Percentiles rank a stretch among this genome's conserved stretches.
These are phyloP conservation scores for Drosophila persimilis DNA, from an alignment of 1,140 invertebrate genomes.

Conservation along the genomic window DNA sequence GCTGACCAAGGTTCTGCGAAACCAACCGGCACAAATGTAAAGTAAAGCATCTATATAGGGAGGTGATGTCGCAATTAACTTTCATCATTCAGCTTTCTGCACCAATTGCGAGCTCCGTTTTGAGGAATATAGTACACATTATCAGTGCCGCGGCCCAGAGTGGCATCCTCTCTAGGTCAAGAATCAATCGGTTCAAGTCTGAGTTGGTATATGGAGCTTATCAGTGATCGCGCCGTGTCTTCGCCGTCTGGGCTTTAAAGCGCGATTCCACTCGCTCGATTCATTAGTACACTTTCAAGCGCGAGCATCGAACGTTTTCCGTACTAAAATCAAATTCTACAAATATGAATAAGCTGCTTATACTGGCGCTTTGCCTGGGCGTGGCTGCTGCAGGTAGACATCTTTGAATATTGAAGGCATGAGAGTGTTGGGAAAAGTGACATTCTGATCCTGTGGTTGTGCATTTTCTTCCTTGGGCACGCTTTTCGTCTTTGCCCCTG, in stretches of 20 bases:
- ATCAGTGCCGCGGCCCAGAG: constrained; percentile 45
- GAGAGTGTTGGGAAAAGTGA: neutral
- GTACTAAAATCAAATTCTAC: constrained; percentile 26
- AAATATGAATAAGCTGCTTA: constrained; percentile 69
- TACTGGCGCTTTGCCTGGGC: constrained; percentile 74
- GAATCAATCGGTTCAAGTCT: constrained; percentile 71
- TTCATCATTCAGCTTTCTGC: constrained; percentile 74
- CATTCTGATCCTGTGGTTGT: neutral
- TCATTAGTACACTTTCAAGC: constrained; percentile 66
- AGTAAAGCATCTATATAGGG: constrained; percentile 20
- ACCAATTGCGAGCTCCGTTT: constrained; percentile 68
- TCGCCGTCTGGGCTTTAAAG: constrained; percentile 60
- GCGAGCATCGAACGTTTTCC: constrained; percentile 51
- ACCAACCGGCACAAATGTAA: constrained; percentile 3
- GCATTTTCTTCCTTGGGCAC: neutral
- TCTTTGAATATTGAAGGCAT: neutral
- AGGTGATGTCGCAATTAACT: constrained; percentile 65
- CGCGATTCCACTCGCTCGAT: constrained; percentile 28
- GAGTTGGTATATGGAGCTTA: constrained; percentile 35
- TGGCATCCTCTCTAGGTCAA: constrained; percentile 77
- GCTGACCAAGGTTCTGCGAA: constrained; percentile 47
- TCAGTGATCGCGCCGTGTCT: constrained; percentile 37
- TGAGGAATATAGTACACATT: constrained; percentile 22
- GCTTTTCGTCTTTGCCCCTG: neutral
- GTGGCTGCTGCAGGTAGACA: constrained; percentile 72